Percentiles rank a stretch among this genome's conserved stretches.
phyloP scores from a whole-genome alignment of 2,888 invertebrate species.

The Phymatocera aterrima region DNA sequence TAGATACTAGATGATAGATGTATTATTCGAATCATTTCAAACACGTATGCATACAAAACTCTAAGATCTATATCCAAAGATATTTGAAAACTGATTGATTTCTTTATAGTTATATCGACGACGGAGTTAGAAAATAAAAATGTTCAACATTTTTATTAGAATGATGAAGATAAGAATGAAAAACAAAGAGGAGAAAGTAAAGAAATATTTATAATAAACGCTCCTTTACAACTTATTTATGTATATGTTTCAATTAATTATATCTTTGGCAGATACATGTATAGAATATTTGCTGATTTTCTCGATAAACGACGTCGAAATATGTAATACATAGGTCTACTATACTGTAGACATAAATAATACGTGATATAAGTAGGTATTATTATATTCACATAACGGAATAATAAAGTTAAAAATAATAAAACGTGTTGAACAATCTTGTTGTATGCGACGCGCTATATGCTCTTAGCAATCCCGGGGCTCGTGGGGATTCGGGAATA shows the following conservation, averaged over 20 bases:
- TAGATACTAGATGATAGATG: too few relatives aligned
- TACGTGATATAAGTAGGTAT: neutral
- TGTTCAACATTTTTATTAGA: neutral
- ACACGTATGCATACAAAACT: neutral
- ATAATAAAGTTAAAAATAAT: constrained; percentile 41
- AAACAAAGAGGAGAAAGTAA: neutral
- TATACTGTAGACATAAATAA: neutral
- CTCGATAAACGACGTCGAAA: constrained; percentile 8
- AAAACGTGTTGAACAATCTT: constrained; percentile 49
- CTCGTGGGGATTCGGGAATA: constrained; percentile 45
- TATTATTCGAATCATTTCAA: neutral
- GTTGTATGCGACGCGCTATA: constrained; percentile 44
- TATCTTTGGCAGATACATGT: neutral
- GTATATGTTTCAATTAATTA: too few relatives aligned
- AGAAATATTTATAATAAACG: neutral
- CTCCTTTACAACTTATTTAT: too few relatives aligned
- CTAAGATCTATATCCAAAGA: neutral
- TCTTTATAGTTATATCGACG: too few relatives aligned
- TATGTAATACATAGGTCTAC: too few relatives aligned
- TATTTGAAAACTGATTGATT: neutral
- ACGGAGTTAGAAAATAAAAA: too few relatives aligned
- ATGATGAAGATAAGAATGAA: neutral
- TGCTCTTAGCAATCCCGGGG: constrained; percentile 54
- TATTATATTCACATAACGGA: constrained; percentile 21
- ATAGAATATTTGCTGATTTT: neutral